Conservation (phyloP, 2,797 vertebrate species). For the Diplodus sargus region DNA sequence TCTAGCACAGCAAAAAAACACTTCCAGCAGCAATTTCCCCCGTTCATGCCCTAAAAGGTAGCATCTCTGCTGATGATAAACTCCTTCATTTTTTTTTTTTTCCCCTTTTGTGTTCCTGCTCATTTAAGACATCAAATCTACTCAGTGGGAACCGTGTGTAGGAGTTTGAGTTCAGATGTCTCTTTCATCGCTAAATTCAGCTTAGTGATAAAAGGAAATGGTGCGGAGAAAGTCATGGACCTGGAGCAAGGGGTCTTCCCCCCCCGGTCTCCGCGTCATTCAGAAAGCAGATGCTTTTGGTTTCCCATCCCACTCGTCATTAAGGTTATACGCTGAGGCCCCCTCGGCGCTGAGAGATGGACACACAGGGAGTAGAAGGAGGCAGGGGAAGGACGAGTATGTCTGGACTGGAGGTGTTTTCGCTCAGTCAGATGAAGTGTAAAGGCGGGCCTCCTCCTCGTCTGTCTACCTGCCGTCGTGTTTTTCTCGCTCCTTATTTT, state of each 20-base stretch:
- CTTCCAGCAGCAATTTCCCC: conserved; percentile 28
- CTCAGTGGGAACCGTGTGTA: conserved; percentile 54
- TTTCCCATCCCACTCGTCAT: conserved; percentile 59
- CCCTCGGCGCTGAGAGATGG: conserved; percentile 54
- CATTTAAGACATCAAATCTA: conserved; percentile 44
- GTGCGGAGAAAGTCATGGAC: conserved; percentile 59
- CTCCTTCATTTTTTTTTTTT: background rate
- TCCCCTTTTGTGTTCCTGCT: conserved; percentile 31
- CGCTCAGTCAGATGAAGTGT: conserved; percentile 65
- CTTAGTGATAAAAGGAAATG: conserved; percentile 70
- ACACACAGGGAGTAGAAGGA: conserved; percentile 56
- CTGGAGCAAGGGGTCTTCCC: conserved; percentile 33
- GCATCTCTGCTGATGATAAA: conserved; percentile 18
- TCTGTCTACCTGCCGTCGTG: conserved; percentile 40
- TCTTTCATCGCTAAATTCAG: conserved; percentile 70
- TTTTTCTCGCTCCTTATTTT: conserved; percentile 46
- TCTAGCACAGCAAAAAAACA: conserved; percentile 60
- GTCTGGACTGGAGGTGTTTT: conserved; percentile 47
- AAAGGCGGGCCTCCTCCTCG: conserved; percentile 34
- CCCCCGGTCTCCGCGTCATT: conserved; percentile 49
- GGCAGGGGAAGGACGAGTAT: conserved; percentile 27
- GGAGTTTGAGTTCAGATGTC: conserved; percentile 54
- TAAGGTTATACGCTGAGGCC: conserved; percentile 43
- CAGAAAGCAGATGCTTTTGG: conserved; percentile 79
- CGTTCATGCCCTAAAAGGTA: conserved; percentile 40